Conservation (phyloP, 2,113 vertebrate genomes). For the Mormyrus lacerda region DNA sequence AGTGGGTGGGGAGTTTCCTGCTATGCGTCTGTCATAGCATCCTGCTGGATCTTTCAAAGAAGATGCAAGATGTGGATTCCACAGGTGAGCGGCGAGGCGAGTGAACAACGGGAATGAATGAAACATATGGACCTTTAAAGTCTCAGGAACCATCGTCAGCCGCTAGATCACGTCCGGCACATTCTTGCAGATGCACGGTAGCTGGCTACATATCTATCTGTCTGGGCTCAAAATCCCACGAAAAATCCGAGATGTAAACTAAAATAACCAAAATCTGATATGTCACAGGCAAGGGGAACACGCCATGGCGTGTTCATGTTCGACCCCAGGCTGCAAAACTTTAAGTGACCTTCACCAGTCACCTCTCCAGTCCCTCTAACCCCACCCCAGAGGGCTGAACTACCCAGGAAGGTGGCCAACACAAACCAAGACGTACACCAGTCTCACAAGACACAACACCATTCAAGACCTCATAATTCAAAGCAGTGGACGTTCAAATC, state of each 20-base stretch:
- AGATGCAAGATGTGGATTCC: not conserved
- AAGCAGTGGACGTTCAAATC: not conserved
- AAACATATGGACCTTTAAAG: not conserved
- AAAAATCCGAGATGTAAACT: not conserved
- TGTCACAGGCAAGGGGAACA: constrained; percentile 5
- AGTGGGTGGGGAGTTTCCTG: not conserved
- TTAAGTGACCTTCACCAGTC: not conserved
- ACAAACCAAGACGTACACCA: constrained; percentile 22
- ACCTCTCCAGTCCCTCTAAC: not conserved
- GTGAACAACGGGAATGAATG: not conserved
- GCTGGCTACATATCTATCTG: not conserved
- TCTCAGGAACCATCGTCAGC: not conserved
- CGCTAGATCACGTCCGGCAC: not conserved
- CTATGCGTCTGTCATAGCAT: not conserved
- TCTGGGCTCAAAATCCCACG: constrained; percentile 13
- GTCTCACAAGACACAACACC: constrained; percentile 15
- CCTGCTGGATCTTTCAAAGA: not conserved
- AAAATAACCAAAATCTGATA: not conserved
- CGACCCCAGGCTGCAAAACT: constrained; percentile 28
- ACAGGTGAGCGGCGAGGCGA: not conserved
- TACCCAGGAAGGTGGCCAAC: constrained; percentile 20
- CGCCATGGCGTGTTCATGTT: constrained; percentile 23
- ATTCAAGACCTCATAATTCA: not conserved
- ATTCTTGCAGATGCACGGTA: not conserved
- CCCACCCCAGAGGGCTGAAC: not conserved